Evolutionary conservation across 1,140 invertebrate species (phyloP).

Genomic region (Cotesia chilonis): DNA sequence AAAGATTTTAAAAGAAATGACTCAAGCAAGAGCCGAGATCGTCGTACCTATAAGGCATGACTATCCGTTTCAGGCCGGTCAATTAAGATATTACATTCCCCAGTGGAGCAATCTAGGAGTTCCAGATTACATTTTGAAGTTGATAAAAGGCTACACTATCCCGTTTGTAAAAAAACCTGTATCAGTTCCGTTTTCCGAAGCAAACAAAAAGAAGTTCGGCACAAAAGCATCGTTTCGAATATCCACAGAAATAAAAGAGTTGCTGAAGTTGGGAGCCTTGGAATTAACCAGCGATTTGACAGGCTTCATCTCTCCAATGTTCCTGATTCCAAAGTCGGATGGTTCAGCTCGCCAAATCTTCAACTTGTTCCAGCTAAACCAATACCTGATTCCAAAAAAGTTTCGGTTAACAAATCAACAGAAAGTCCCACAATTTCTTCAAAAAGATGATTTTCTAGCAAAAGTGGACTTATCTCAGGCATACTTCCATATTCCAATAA

Average conservation of each 20-base stretch:
- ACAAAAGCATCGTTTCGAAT: conserved; percentile 30
- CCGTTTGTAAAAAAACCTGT: conserved; percentile 1
- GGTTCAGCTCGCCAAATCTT: conserved; percentile 43
- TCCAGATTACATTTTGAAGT: background rate
- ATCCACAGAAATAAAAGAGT: conserved; percentile 39
- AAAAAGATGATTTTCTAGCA: conserved; percentile 49
- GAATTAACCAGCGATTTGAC: conserved; percentile 31
- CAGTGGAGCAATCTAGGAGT: conserved; percentile 1
- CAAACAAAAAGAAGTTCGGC: background rate
- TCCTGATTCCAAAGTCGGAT: conserved; percentile 44
- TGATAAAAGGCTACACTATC: background rate
- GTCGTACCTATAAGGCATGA: background rate
- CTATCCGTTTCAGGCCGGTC: background rate
- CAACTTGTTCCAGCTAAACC: conserved; percentile 48
- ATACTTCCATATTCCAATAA: conserved; percentile 52
- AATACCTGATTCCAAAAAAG: conserved; percentile 41
- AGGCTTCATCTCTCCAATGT: conserved; percentile 52
- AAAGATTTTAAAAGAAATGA: background rate
- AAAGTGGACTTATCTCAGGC: conserved; percentile 51
- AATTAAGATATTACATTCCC: background rate
- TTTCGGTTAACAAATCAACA: conserved; percentile 48
- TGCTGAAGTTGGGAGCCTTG: conserved; percentile 39
- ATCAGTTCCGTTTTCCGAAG: background rate
- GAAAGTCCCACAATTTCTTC: conserved; percentile 46
- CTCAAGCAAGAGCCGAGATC: background rate